A percentile compares a stretch with the other conserved stretches of the same genome.
phyloP scores from a whole-genome alignment of 2,113 vertebrate genomes.

The Microcebus lehilahytsara region DNA sequence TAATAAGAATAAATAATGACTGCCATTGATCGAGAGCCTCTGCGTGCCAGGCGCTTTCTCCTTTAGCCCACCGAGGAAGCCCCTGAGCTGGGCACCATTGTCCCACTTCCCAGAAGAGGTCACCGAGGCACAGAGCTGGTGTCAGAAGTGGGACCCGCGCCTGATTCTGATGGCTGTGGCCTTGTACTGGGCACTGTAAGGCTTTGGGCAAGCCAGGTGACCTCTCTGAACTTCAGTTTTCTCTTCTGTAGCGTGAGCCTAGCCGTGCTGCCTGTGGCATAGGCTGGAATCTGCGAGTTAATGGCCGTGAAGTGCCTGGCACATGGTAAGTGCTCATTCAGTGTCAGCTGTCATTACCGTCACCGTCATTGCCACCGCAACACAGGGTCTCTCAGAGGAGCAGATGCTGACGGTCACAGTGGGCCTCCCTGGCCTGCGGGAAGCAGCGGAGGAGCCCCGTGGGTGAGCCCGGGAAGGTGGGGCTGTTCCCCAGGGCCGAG shows the following conservation, averaged over 20 bases:
- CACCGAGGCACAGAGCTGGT: neutral
- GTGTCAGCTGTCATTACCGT: rapidly evolving
- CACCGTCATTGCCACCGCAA: rapidly evolving
- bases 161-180: neutral
- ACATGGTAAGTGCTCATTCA: neutral
- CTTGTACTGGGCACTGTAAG: neutral
- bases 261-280: rapidly evolving
- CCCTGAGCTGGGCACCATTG: rapidly evolving
- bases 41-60: neutral
- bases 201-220: neutral
- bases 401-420: neutral
- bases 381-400: neutral
- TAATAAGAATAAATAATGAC: neutral
- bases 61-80: neutral
- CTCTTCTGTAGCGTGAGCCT: rapidly evolving
- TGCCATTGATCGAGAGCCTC: neutral
- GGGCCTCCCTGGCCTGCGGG: neutral
- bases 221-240: neutral
- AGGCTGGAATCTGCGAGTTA: neutral
- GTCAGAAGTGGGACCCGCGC: neutral
- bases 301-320: neutral
- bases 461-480: neutral
- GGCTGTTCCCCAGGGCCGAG: neutral
- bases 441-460: neutral
- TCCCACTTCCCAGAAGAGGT: neutral